Base-by-base conservation (phyloP, 2,113 vertebrate species). In the Athene cunicularia region DNA sequence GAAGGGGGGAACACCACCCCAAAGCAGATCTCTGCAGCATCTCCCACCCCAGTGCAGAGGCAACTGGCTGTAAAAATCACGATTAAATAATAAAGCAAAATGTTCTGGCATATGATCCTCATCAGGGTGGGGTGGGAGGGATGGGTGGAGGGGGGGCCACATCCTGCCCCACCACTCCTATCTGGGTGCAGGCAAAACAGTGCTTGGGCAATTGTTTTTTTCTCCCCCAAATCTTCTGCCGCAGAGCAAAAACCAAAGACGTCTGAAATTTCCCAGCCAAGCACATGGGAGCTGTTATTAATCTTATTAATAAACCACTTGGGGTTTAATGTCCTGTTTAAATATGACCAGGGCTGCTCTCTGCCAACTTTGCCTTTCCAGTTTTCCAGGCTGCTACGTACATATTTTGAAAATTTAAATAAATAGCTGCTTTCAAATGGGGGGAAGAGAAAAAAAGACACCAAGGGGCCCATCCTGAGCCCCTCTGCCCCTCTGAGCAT, bases 41-140 rank as follows among this genome's bases (percentile, higher is more conserved):
- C 53, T 33, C 85, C 55, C 3, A 1, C 17, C 74, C 53, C n/a
- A 5, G 50, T 14, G n/a, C 21, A 6, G 26, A n/a, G 55, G 14
- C 28, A 53, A 15, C 43, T 6, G 37, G 39, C n/a, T 37, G 50
- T 15, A 23, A 53, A 53, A 55, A 19, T 12, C 49, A 30, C 24
- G 6, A 0, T 2, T 8, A 14, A n/a, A 28, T 3, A 5, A 7
- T 1, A 23, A 45, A 23, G n/a, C 3, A 18, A 74, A 45, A 30
- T 0, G 2, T 20, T 49, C 5, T 2, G 3, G 19, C 1, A 11
- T 8, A 3, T 0, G 18, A 12, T 21, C 53, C 30, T 47, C 10
- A 0, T 0, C 1, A 4, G 67, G 43, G 23, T 1, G 1, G 32
- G 39, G 15, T 3, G 20, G 33, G 17, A 21, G n/a, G 27, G 58